Evolutionary conservation across 2,797 vertebrate species (phyloP), one percentile per base, ranked within the genome.

Genomic region (Tangara arthus): DNA sequence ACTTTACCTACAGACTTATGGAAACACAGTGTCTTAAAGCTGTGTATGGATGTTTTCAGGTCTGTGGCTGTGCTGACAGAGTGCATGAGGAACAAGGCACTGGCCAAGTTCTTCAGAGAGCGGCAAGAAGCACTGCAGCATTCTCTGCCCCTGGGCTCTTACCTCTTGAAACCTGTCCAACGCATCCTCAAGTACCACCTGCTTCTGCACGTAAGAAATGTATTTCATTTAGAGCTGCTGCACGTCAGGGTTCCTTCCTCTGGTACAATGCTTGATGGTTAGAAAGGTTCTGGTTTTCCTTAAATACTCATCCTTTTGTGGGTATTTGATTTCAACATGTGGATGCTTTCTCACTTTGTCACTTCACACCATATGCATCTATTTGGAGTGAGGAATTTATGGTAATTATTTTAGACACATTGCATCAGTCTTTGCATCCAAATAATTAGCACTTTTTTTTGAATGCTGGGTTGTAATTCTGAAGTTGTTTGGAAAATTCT

Each of bases 131-230:
- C 98, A 15, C 97, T 99, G 94, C 98, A 98, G 72, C 99, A 99
- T 98, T 99, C 99, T 35, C 97, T 99, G 94, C 99, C 99, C 61
- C 97, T 99, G 92, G 99, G 99, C 95, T 99, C 99, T 94, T 99
- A 99, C 97, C 99, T 99, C 96, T 97, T 99, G 97, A 99, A 99
- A 97, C 99, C 99, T 76, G 99, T 99, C 92, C 99, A 99, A 97
- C 98, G 99, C 97, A 99, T 99, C 97, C 98, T 99, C 93, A 99
- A 99, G 97, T 99, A 99, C 97, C 99, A 99, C 96, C 98, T 99
- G 52, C 98, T 99, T 95, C 96, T 99, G 93, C 99, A 99, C 1
- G 99, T 99, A 98, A 91, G 60, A 82, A 86, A 87, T 24, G 3
- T 10, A 2, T 73, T 78, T 19, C 4, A 1, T 44, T 63, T 75